Evolutionary conservation across 2,113 vertebrate genomes (phyloP), one percentile per base, ranked within the genome.

Genomic region (Oceanodroma tethys): DNA sequence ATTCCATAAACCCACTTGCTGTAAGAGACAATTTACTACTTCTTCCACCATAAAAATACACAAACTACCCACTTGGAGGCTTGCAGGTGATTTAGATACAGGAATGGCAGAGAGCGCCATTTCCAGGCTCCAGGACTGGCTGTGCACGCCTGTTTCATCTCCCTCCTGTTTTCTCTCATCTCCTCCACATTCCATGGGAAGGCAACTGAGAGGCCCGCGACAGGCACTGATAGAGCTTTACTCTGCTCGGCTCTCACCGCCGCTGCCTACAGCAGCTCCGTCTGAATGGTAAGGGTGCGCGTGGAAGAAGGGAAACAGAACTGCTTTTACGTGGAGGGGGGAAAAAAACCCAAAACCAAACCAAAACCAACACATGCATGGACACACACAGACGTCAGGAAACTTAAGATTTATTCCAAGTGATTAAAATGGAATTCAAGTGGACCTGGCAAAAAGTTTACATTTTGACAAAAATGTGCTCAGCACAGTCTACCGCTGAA

Each of bases 181-280:
- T 99, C 98, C 98, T 98, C 98, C 99, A 98, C 99, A 99, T 99
- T 99, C 99, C 98, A 98, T 13, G 66, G 78, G 81, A 93, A 93
- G 60, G 82, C 90, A 96, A 88, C 67, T 70, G 90, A 94, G 93
- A 97, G 93, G 81, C 95, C 91, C 81, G 29, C 50, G 67, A 96
- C 88, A 97, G 96, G 95, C 97, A 95, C 92, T 26, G 73, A 89
- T 13, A 95, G 36, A 5, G 0, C 70, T 96, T 91, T 60, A 66
- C 84, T 88, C 82, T 48, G 91, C 86, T 88, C 30, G 2, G 76
- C 75, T 91, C 81, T 30, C 29, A 47, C 70, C 67, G 34, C 83
- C 7, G 13, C 48, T 75, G 86, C 75, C 93, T 85, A 68, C 55
- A 70, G 66, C 32, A 92, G 70, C 84, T 85, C 59, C 34, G 18